Percentiles rank a stretch among this genome's conserved stretches.
phyloP scores from a whole-genome alignment of 2,888 invertebrate genomes.

The Drosophila picticornis region DNA sequence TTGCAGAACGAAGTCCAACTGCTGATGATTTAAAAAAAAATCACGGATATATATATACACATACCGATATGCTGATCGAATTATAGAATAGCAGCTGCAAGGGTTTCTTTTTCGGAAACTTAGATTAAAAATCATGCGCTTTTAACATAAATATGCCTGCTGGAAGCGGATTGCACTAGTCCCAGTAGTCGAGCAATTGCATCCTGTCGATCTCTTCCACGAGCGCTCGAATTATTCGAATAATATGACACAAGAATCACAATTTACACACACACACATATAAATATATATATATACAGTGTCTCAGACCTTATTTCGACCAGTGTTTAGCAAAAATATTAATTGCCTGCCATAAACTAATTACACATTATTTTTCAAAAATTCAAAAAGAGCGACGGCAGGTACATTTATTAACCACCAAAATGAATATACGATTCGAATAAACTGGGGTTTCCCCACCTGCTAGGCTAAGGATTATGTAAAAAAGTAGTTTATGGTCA shows the following conservation, averaged over 20 bases:
- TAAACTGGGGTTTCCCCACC: too few relatives aligned
- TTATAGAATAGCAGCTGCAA: background rate
- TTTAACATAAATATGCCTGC: constrained; percentile 15
- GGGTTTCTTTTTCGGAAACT: background rate
- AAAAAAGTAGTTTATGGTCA: too few relatives aligned
- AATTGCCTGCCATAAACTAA: too few relatives aligned
- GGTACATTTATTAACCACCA: too few relatives aligned
- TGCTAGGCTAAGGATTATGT: too few relatives aligned
- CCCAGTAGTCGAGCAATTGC: constrained; percentile 43
- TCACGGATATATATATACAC: background rate
- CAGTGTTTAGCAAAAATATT: too few relatives aligned
- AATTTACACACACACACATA: background rate
- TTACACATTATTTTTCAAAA: too few relatives aligned
- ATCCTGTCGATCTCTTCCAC: constrained; percentile 43
- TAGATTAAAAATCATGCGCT: constrained; percentile 11
- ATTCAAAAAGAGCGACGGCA: too few relatives aligned
- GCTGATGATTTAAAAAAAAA: background rate
- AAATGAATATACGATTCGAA: too few relatives aligned
- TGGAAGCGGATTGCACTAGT: constrained; percentile 40
- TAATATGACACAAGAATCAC: constrained; percentile 12
- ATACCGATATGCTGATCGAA: background rate
- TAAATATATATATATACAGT: too few relatives aligned
- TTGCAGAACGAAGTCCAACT: background rate
- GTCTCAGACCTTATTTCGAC: too few relatives aligned
- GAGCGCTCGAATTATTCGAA: constrained; percentile 41